Base-by-base conservation (phyloP, 2,888 invertebrate genomes). In the Dorcus hopei region DNA sequence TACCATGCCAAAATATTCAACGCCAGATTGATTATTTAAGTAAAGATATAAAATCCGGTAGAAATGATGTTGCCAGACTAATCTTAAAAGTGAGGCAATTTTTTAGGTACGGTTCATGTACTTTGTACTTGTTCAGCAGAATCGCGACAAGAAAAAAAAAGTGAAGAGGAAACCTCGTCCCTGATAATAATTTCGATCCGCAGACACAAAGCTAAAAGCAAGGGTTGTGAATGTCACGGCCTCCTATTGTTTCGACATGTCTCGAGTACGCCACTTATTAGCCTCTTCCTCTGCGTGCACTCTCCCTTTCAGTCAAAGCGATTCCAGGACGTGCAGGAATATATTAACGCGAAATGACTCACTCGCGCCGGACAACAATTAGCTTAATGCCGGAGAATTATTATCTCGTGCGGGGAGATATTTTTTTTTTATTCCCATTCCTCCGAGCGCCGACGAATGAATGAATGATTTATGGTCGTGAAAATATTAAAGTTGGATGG, bases 201-300 rank as follows among this genome's bases (percentile, higher is more conserved):
- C n/a, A 49, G 49, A 49, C 49, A 33, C 26, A 33, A 33, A 33
- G 50, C 26, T 43, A 33, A 51, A 43, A 14, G 53, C 42, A 59
- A 53, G 56, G 59, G 55, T 58, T 55, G 58, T 56, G 63, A 66
- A 68, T 66, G 67, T 68, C 66, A 67, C 64, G 65, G 61, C 55
- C 61, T 55, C 60, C 65, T 55, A 64, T 66, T 65, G 65, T 66
- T 63, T 66, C 53, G 54, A 59, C 47, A 55, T 62, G 68, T 67
- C 68, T 67, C 65, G 62, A 68, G 68, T 56, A 61, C 63, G 58
- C 57, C 57, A 62, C 68, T 68, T 67, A 68, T 67, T 68, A 61
- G 61, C 62, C 62, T 60, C 61, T 63, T 63, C 64, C 65, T 65
- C 61, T 65, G 62, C 62, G 62, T 62, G 47, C 45, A 57, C 57